phyloP scores from a whole-genome alignment of 92 coral and sea anemone species.

The Porites evermanni region DNA sequence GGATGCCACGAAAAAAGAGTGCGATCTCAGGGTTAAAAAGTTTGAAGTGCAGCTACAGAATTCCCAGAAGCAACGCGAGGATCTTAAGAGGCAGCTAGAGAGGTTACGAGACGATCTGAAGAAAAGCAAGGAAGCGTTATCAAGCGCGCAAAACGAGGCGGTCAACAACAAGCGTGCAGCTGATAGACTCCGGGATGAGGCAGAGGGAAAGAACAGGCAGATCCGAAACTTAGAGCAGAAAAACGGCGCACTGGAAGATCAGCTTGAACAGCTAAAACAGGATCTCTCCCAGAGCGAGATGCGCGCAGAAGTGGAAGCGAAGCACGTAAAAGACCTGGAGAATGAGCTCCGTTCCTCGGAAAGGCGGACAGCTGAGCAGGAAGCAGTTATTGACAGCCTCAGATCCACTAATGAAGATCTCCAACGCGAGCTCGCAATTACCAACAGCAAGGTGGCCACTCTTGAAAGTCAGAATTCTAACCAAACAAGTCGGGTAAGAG shows the following conservation, averaged over 20 bases:
- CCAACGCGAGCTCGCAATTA: conserved; percentile 82
- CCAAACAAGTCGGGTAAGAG: conserved; percentile 77
- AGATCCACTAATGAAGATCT: conserved; percentile 82
- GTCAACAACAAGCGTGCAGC: conserved; percentile 93
- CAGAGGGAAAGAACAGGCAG: conserved; percentile 86
- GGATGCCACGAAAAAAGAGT: conserved; percentile 89
- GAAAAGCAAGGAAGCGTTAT: conserved; percentile 83
- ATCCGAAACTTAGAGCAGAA: conserved; percentile 87
- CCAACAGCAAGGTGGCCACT: conserved; percentile 78
- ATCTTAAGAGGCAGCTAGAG: conserved; percentile 91
- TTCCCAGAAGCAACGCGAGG: conserved; percentile 94
- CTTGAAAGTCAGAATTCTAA: conserved; percentile 79
- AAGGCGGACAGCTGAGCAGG: conserved; percentile 81
- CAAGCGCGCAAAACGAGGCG: conserved; percentile 76
- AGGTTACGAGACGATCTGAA: conserved; percentile 89
- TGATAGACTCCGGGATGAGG: conserved; percentile 94
- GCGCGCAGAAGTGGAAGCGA: conserved; percentile 87
- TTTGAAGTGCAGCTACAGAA: conserved; percentile 91
- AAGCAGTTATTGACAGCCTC: conserved; percentile 82
- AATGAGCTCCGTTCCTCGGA: conserved; percentile 87
- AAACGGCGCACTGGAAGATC: conserved; percentile 90
- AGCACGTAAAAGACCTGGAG: conserved; percentile 82
- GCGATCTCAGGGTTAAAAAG: conserved; percentile 89
- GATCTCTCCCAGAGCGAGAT: conserved; percentile 87
- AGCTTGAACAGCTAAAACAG: conserved; percentile 86